Evolutionary conservation across 2,888 invertebrate species (phyloP).

Genomic region (Lacanobia wlatinum): DNA sequence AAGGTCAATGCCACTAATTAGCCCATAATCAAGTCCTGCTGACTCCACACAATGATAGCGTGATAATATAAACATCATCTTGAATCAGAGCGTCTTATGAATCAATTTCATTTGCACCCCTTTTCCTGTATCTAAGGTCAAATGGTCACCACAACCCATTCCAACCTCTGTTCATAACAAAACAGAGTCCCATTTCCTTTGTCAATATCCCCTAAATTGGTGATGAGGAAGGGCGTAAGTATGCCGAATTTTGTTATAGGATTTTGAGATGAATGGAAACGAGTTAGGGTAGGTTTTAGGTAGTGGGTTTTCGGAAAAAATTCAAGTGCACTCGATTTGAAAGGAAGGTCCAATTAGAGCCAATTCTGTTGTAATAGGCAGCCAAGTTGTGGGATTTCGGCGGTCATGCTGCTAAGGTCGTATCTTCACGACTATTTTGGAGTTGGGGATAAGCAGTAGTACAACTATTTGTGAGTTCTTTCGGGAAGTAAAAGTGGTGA

Average conservation of each 20-base stretch:
- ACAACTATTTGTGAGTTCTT: neutral
- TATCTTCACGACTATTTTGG: slow-evolving; percentile 22
- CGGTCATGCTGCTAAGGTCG: slow-evolving; percentile 46
- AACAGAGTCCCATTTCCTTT: slow-evolving; percentile 18
- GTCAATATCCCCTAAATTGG: slow-evolving; percentile 21
- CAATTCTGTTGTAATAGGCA: slow-evolving; percentile 83
- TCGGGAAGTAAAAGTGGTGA: too few species aligned
- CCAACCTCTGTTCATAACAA: rapidly evolving
- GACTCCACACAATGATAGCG: slow-evolving; percentile 32
- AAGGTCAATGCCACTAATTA: slow-evolving; percentile 35
- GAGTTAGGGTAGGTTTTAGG: slow-evolving; percentile 25
- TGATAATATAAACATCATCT: slow-evolving; percentile 41
- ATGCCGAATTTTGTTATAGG: neutral
- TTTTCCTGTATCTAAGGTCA: slow-evolving; percentile 58
- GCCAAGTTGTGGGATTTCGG: slow-evolving; percentile 79
- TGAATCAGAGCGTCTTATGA: slow-evolving; percentile 54
- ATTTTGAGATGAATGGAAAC: neutral
- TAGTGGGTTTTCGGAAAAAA: slow-evolving; percentile 47
- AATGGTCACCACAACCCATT: neutral
- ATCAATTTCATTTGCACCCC: slow-evolving; percentile 63
- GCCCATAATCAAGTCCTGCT: slow-evolving; percentile 25
- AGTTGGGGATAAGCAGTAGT: neutral
- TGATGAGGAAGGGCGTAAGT: slow-evolving; percentile 6
- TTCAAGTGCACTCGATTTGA: slow-evolving; percentile 67
- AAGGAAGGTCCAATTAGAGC: slow-evolving; percentile 84